These are phyloP conservation scores for Trachelipus rathkii DNA, from an alignment of 1,140 invertebrate species.

Conservation along the genomic window DNA sequence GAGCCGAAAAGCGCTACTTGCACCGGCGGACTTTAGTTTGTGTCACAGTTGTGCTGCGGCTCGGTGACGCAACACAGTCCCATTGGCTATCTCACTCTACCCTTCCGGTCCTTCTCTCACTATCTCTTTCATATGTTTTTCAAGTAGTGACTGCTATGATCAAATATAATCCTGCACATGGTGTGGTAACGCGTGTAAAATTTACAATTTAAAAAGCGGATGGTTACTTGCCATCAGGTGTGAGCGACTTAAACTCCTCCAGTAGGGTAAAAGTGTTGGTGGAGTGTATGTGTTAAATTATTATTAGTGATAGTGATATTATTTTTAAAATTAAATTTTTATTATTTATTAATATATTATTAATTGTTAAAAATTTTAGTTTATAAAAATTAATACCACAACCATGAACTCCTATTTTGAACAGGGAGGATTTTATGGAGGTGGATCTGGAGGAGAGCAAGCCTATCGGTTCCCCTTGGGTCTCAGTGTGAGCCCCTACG, in stretches of 20 bases:
- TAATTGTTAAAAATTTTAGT: neutral
- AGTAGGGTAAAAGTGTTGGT: constrained; percentile 26
- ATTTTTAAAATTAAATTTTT: no score
- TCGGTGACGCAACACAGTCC: constrained; percentile 46
- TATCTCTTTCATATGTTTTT: constrained; percentile 45
- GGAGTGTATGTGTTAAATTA: constrained; percentile 44
- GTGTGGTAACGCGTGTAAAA: constrained; percentile 48
- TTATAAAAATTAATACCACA: constrained; percentile 33
- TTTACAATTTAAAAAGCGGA: constrained; percentile 48
- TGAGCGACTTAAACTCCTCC: constrained; percentile 11
- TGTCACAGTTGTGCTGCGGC: constrained; percentile 45
- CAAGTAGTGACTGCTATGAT: constrained; percentile 47
- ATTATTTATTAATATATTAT: constrained; percentile 23
- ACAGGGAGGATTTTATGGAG: constrained; percentile 88
- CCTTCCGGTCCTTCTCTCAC: constrained; percentile 46
- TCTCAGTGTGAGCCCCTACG: constrained; percentile 76
- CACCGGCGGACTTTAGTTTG: constrained; percentile 42
- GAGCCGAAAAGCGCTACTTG: constrained; percentile 41
- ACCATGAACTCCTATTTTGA: constrained; percentile 93
- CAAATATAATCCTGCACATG: constrained; percentile 49
- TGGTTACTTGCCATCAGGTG: neutral
- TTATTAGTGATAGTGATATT: no score
- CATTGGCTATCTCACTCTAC: constrained; percentile 46
- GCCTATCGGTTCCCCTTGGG: constrained; percentile 73
- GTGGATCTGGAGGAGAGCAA: constrained; percentile 59